Evolutionary conservation across 2,888 invertebrate genomes (phyloP), one percentile per base, ranked within the genome.

Genomic region (Nymphalis polychloros): DNA sequence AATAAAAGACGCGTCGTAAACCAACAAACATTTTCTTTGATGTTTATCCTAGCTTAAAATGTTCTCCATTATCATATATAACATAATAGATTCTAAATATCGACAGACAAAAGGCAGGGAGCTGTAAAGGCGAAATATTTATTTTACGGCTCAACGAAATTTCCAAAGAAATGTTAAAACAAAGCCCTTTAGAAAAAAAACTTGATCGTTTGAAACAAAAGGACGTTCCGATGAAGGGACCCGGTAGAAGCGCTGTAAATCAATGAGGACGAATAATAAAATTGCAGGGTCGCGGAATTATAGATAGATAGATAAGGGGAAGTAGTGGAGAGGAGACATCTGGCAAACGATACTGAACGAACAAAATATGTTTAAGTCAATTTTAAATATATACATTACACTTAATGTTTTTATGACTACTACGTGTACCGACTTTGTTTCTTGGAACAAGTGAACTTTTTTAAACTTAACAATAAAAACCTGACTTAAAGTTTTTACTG

Each of bases 61-160:
- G 31, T 20, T 52, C 69, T 49, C 70, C 27, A 68, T 72, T 70
- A 72, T 68, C 63, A 61, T 60, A 60, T n/a, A 70, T 50, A 68
- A 60, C 60, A 75, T 71, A 76, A 75, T 75, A 75, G 71, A 73
- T 75, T 74, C 73, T 73, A 76, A 77, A 73, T 69, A 74, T 72
- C 70, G 63, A 63, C 73, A 76, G 78, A 86, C 84, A 89, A 86
- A 84, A 77, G 76, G 69, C 70, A 72, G 77, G 78, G 82, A 84
- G 84, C 81, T 83, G 81, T 86, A 83, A 85, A 84, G 80, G 78
- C 81, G 80, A 87, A 89, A 83, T 85, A 85, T 89, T 89, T 86
- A 86, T 84, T 88, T 87, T 85, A 87, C 82, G 83, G 79, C 82
- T 77, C 79, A 74, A 81, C 80, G 81, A 81, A 82, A 76, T 72